Evolutionary conservation across 2,888 invertebrate genomes (phyloP), one percentile per base, ranked within the genome.

Genomic region (Leptinotarsa haldemani): DNA sequence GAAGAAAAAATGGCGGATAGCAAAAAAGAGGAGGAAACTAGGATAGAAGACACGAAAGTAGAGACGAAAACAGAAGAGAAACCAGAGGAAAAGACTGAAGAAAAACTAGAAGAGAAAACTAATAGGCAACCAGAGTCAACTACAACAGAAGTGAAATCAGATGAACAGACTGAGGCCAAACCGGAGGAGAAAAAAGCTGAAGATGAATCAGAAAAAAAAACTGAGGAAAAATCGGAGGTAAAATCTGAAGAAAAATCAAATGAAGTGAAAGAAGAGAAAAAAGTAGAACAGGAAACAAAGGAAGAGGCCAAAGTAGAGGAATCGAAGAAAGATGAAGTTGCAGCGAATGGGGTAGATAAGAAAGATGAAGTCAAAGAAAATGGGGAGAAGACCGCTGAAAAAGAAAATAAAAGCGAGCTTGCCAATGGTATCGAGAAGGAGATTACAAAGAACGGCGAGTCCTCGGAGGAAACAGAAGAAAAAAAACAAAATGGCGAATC

Each of bases 371-470:
- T 63, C 0, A 70, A 30, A 18, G 73, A 65, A 48, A 65, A 67
- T 52, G 67, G 63, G 22, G 72, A 67, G 20, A 77, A 78, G 67
- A 88, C 65, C 56, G 77, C 88, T 83, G 83, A 86, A 85, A 82
- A 88, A 79, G 85, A 85, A 77, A 86, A 85, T 46, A 87, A 88
- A 80, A 89, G 87, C 52, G 90, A 89, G 78, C 82, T 86, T 48
- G 85, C 85, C 12, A 87, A 86, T 75, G 83, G 82, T 25, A 77
- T 80, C 20, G 83, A 82, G 68, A 78, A 81, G 65, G 80, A 77
- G 22, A 74, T 56, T 22, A 4, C 75, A 40, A 73, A 76, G 12
- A 80, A 80, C 67, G 81, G 80, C 22, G 77, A 74, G 13, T 52
- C 69, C 4, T 46, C 47, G 15, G 15, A 69, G 30, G 64, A 71